A percentile compares a stretch with the other conserved stretches of the same genome.
phyloP scores from a whole-genome alignment of 2,888 invertebrate genomes.

The Tanytarsus gracilentus region DNA sequence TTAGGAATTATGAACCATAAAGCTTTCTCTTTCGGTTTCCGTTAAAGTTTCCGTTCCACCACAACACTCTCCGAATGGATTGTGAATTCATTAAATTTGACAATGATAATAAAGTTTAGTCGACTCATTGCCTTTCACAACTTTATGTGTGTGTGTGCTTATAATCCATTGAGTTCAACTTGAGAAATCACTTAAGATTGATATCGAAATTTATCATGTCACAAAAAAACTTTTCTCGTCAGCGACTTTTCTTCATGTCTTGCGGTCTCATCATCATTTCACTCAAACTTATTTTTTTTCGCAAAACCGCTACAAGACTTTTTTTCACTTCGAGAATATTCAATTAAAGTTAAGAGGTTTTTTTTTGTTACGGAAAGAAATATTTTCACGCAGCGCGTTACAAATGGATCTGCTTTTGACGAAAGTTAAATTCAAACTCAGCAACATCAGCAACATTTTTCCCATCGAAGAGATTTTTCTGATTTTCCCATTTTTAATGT shows the following conservation, averaged over 20 bases:
- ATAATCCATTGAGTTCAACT: too few relatives aligned
- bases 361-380: not conserved
- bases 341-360: not conserved
- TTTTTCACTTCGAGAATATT: not conserved
- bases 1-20: conserved; percentile 24
- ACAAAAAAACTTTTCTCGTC: too few relatives aligned
- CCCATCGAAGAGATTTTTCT: not conserved
- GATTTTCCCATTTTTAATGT: too few relatives aligned
- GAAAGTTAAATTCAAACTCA: conserved; percentile 27
- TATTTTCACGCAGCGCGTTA: not conserved
- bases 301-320: not conserved
- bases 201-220: too few relatives aligned
- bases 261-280: too few relatives aligned
- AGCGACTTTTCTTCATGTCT: too few relatives aligned
- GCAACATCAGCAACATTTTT: not conserved
- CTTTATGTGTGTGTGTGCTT: too few relatives aligned
- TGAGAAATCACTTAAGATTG: too few relatives aligned
- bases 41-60: not conserved
- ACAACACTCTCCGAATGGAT: not conserved
- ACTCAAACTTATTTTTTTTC: too few relatives aligned
- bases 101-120: not conserved
- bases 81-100: not conserved
- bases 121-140: not conserved
- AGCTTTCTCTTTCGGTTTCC: conserved; percentile 8
- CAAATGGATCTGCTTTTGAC: conserved; percentile 11